Percentiles rank a stretch among this genome's conserved stretches.
Conservation (phyloP, 2,888 invertebrate species). For the Chloromyia formosa region DNA sequence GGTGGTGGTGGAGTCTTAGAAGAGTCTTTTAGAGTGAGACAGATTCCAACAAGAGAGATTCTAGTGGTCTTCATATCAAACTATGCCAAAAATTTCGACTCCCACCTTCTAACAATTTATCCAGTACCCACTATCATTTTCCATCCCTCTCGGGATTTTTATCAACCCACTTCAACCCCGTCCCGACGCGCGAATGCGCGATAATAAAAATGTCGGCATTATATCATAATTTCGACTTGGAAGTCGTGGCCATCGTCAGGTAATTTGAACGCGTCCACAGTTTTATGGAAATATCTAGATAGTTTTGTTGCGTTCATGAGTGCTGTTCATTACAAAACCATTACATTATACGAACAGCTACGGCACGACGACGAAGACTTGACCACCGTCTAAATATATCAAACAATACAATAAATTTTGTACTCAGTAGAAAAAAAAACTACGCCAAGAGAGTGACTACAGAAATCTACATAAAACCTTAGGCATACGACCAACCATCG, state of each 20-base stretch:
- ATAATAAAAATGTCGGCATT: conserved; percentile 41
- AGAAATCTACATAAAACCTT: conserved; percentile 17
- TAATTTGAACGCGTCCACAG: conserved; percentile 23
- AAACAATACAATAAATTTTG: conserved; percentile 33
- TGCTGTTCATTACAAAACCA: conserved; percentile 34
- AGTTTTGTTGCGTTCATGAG: conserved; percentile 26
- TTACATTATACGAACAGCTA: conserved; percentile 1
- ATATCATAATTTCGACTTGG: conserved; percentile 32
- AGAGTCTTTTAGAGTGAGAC: too few relatives aligned
- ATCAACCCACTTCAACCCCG: too few relatives aligned
- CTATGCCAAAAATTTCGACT: too few relatives aligned
- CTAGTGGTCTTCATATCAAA: too few relatives aligned
- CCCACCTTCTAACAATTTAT: too few relatives aligned
- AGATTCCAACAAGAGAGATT: too few relatives aligned
- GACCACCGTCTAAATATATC: conserved; percentile 14
- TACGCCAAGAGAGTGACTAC: too few relatives aligned
- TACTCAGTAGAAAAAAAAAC: too few relatives aligned
- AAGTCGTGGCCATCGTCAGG: conserved; percentile 32
- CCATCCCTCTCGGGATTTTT: too few relatives aligned
- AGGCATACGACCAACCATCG: neutral
- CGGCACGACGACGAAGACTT: neutral
- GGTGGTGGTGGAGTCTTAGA: too few relatives aligned
- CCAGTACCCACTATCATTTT: too few relatives aligned
- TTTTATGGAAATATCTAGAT: conserved; percentile 30
- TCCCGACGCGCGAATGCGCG: neutral